Evolutionary conservation across 2,797 vertebrate species (phyloP), one percentile per base, ranked within the genome.

Genomic region (Sebastiscus tertius): DNA sequence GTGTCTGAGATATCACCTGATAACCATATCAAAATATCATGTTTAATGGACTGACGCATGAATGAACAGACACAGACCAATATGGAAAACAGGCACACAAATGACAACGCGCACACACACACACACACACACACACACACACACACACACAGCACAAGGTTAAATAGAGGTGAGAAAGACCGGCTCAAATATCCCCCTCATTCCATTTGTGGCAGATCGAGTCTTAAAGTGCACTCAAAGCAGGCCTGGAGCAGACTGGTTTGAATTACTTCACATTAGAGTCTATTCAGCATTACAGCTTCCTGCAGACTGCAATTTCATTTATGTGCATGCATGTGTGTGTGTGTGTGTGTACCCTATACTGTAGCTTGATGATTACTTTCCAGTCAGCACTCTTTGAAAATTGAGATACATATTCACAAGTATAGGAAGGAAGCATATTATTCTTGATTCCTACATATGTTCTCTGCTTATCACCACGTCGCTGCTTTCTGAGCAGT

Each of bases 191-290:
- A 90, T 85, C 63, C 81, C 63, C 67, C 52, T 77, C 52, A 6
- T 83, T 85, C 86, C 88, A 88, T 90, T 87, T 92, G 84, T 81
- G 80, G 79, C 85, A 88, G 84, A 88, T 86, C 84, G 89, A 82
- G 76, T 88, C 76, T 88, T 90, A 75, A 89, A 92, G 83, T 86
- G 89, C 88, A 75, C 85, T 90, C 76, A 67, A 84, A 90, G 87
- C 92, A 86, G 73, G 75, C 74, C 81, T 65, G 84, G 59, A 86
- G 88, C 79, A 68, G 61, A 68, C 67, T 52, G 87, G 84, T 84
- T 89, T 85, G 81, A 92, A 94, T 93, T 86, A 89, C 91, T 86
- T 90, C 85, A 90, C 91, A 92, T 92, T 90, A 90, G 56, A 89
- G 88, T 88, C 87, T 79, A 88, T 92, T 92, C 89, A 92, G 92